Evolutionary conservation across 2,113 vertebrate species (phyloP).

Genomic region (Ictidomys tridecemlineatus): DNA sequence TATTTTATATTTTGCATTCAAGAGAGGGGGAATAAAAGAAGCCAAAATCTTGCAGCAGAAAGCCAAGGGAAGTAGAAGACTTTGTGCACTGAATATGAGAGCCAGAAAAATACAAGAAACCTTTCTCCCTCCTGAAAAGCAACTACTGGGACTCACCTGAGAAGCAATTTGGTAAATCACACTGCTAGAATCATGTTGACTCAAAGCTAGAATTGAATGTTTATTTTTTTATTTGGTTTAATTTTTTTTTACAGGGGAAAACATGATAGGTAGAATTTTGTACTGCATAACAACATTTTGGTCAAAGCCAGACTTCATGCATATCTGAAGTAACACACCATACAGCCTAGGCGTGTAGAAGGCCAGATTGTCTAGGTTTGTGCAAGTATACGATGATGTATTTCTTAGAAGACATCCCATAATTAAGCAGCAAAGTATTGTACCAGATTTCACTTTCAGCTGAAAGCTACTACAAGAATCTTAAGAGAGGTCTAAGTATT

Average conservation of each 20-base stretch:
- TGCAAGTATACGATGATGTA: background rate
- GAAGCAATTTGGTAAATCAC: background rate
- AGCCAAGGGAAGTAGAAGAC: background rate
- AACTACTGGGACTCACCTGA: background rate
- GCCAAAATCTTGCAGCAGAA: background rate
- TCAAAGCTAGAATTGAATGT: background rate
- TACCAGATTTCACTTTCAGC: background rate
- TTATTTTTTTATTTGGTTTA: background rate
- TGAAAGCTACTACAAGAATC: background rate
- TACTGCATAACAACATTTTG: background rate
- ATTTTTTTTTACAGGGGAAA: background rate
- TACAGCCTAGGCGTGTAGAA: background rate
- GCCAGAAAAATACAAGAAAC: background rate
- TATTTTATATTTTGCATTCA: background rate
- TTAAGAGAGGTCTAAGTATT: background rate
- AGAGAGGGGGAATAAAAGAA: conserved; percentile 18
- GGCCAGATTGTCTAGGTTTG: background rate
- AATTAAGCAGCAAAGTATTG: background rate
- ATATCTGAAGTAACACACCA: background rate
- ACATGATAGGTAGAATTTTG: background rate
- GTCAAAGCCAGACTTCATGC: background rate
- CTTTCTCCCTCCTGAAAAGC: background rate
- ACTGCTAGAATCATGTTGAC: background rate
- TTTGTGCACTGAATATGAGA: background rate
- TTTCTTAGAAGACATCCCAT: background rate